These are phyloP conservation scores for Brachionus rotundiformis DNA, from an alignment of 1,140 invertebrate genomes.

Conservation along the genomic window DNA sequence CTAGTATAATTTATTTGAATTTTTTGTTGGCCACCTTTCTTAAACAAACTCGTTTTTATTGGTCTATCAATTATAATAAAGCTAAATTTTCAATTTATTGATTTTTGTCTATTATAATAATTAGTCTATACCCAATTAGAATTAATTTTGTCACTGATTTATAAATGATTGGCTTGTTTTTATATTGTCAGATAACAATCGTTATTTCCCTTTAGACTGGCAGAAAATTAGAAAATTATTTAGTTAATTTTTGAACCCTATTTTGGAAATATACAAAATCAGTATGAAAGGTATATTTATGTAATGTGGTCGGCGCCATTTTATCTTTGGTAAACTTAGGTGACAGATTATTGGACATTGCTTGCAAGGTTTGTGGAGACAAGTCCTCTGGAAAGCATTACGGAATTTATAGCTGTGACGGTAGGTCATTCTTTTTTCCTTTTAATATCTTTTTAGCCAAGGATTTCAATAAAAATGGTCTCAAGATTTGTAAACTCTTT, in stretches of 20 bases:
- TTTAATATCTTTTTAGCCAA: not conserved
- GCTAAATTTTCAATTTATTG: slow-evolving; percentile 6
- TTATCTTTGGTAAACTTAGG: too few relatives aligned
- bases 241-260: slow-evolving; percentile 31
- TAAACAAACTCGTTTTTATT: not conserved
- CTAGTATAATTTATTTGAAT: not conserved
- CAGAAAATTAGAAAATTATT: slow-evolving; percentile 44
- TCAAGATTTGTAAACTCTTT: too few relatives aligned
- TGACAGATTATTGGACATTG: slow-evolving; percentile 87
- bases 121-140: not conserved
- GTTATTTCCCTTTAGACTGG: slow-evolving; percentile 22
- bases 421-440: slow-evolving; percentile 53
- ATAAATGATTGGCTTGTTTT: not conserved
- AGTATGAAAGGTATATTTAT: not conserved
- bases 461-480: not conserved
- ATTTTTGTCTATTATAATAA: slow-evolving; percentile 4
- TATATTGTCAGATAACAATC: not conserved
- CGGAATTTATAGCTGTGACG: slow-evolving; percentile 78
- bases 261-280: not conserved
- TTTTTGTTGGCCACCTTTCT: not conserved
- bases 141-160: not conserved
- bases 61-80: not conserved
- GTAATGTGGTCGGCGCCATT: too few relatives aligned
- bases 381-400: slow-evolving; percentile 89
- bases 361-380: slow-evolving; percentile 80